Evolutionary conservation across 2,797 vertebrate species (phyloP).

Genomic region (Lacerta viridis): DNA sequence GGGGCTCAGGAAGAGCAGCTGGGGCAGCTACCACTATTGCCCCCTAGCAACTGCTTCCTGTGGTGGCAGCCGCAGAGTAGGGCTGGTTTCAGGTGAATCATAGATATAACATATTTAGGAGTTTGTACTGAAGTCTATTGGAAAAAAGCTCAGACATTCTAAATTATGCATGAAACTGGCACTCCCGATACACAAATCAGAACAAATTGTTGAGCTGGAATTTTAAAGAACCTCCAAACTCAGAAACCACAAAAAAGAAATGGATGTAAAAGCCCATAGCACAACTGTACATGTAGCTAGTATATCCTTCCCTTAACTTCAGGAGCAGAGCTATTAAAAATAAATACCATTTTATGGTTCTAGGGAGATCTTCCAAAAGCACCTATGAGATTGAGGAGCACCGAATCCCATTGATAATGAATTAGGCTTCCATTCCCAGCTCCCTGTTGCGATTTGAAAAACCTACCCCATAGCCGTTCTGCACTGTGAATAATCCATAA

Average conservation of each 20-base stretch:
- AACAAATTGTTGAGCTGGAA: constrained; percentile 38
- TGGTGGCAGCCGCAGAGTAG: too few species aligned
- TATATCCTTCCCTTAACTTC: not conserved
- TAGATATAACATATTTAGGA: not conserved
- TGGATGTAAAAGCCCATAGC: not conserved
- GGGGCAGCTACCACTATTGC: too few species aligned
- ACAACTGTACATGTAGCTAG: not conserved
- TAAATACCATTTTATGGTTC: constrained; percentile 31
- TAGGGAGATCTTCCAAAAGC: constrained; percentile 28
- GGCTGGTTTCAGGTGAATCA: not conserved
- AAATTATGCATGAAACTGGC: not conserved
- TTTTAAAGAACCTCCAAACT: constrained; percentile 43
- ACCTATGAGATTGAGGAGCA: constrained; percentile 17
- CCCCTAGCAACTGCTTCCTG: too few species aligned
- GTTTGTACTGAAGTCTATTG: not conserved
- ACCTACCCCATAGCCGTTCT: constrained; percentile 10
- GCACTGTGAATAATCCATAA: constrained; percentile 29
- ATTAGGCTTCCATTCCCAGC: constrained; percentile 33
- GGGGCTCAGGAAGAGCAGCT: too few species aligned
- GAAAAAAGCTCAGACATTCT: constrained; percentile 17
- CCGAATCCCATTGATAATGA: constrained; percentile 26
- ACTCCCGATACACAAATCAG: not conserved
- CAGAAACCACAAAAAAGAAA: constrained; percentile 27
- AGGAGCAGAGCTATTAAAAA: constrained; percentile 23
- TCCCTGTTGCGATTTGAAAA: constrained; percentile 21